Evolutionary conservation across 2,888 invertebrate genomes (phyloP), one percentile per base, ranked within the genome.

Genomic region (Heliconius aoede): DNA sequence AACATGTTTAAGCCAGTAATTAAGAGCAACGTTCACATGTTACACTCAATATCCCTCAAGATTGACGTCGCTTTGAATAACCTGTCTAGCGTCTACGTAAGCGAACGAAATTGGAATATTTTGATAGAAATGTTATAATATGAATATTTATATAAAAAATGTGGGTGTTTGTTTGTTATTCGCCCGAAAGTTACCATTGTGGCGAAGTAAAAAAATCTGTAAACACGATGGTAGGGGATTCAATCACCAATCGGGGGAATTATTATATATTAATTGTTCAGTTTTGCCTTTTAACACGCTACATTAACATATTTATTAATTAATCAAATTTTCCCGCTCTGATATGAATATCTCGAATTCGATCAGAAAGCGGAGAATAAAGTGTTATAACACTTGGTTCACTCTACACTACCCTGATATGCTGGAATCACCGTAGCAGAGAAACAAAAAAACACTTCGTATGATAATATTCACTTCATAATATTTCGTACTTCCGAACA

Each of bases 31-130:
- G 32, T n/a, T 30, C 62, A 64, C 62, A 64, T 64, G 62, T 64
- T n/a, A 64, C 62, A 64, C 62, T 64, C 21, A 32, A 32, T 64
- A 64, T 64, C 62, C 62, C 30, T 64, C 62, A 64, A 64, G 62
- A 64, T 64, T 64, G 62, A 64, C 62, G 62, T 32, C 30, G 32
- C 62, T 64, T 32, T 64, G 32, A 64, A 64, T 32, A 64, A 64
- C n/a, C 58, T 58, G 62, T 64, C 21, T 30, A 64, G n/a, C 62
- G 13, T 4, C n/a, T n/a, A n/a, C n/a, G n/a, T n/a, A n/a, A 30
- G n/a, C 18, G 21, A 32, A 64, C 32, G 5, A 64, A 64, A 64
- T 64, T 64, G n/a, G 21, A 64, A 64, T 64, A 64, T 64, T 64
- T 64, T 64, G 11, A 21, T 64, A 8, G 11, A 64, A 3, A 32